phyloP scores from a whole-genome alignment of 2,797 vertebrate genomes.

The Toxotes lorentzi region DNA sequence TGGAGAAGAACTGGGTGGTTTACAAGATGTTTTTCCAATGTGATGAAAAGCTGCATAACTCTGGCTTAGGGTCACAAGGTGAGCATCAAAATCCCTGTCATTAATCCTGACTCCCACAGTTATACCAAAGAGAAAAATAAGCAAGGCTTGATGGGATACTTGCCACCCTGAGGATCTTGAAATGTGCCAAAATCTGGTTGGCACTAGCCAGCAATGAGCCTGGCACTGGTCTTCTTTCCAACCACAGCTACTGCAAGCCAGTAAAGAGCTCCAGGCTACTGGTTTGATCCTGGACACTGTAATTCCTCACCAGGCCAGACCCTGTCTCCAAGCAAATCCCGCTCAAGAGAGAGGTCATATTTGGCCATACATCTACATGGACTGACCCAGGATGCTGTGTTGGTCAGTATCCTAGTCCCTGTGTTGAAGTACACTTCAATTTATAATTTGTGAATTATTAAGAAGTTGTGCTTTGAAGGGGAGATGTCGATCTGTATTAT shows the following conservation, averaged over 20 bases:
- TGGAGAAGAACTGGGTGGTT: slow-evolving; percentile 32
- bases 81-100: slow-evolving; percentile 36
- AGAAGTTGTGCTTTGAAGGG: background rate
- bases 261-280: slow-evolving; percentile 60
- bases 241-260: slow-evolving; percentile 60
- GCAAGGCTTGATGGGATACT: slow-evolving; percentile 41
- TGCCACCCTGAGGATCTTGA: slow-evolving; percentile 31
- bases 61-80: slow-evolving; percentile 41
- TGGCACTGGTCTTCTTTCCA: slow-evolving; percentile 68
- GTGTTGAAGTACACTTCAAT: background rate
- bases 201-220: slow-evolving; percentile 54
- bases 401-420: background rate
- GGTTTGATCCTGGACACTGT: slow-evolving; percentile 45
- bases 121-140: slow-evolving; percentile 45
- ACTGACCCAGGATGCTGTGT: slow-evolving; percentile 2
- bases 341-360: slow-evolving; percentile 28
- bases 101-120: slow-evolving; percentile 45
- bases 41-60: slow-evolving; percentile 37
- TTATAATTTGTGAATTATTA: slow-evolving; percentile 14
- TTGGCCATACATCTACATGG: background rate
- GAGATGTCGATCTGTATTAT: background rate
- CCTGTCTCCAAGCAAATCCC: slow-evolving; percentile 31
- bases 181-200: slow-evolving; percentile 59
- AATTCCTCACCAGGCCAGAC: slow-evolving; percentile 40
- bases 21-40: slow-evolving; percentile 30